Evolutionary conservation across 2,113 vertebrate species (phyloP).

Genomic region (Anoplopoma fimbria): DNA sequence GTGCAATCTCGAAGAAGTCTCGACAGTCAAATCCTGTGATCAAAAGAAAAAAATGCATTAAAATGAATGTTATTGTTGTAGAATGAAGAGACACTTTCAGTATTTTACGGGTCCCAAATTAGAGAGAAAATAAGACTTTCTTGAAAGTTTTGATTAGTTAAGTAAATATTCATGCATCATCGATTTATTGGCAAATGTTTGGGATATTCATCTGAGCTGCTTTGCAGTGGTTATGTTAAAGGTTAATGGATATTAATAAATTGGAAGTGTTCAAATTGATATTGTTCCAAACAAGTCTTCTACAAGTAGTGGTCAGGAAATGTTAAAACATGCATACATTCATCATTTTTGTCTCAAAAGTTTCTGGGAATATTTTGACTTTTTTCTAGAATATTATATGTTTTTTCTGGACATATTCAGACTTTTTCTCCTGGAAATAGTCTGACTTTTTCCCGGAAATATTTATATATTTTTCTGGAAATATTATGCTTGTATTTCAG

Average conservation of each 20-base stretch:
- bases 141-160: not conserved
- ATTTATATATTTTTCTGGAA: not conserved
- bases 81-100: not conserved
- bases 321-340: not conserved
- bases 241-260: no score
- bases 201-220: no score
- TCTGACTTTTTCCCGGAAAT: not conserved
- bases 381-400: not conserved
- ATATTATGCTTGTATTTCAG: no score
- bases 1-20: slow-evolving; percentile 89
- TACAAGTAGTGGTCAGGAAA: not conserved
- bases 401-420: no score
- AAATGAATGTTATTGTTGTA: not conserved
- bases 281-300: not conserved
- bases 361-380: no score
- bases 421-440: not conserved
- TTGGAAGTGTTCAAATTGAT: not conserved
- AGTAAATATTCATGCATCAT: no score
- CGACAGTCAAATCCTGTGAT: slow-evolving; percentile 89
- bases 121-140: not conserved
- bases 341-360: not conserved
- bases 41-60: not conserved
- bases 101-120: not conserved
- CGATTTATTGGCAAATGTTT: no score
- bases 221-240: no score